Evolutionary conservation across 2,113 vertebrate species (phyloP).

Genomic region (Empidonax traillii): DNA sequence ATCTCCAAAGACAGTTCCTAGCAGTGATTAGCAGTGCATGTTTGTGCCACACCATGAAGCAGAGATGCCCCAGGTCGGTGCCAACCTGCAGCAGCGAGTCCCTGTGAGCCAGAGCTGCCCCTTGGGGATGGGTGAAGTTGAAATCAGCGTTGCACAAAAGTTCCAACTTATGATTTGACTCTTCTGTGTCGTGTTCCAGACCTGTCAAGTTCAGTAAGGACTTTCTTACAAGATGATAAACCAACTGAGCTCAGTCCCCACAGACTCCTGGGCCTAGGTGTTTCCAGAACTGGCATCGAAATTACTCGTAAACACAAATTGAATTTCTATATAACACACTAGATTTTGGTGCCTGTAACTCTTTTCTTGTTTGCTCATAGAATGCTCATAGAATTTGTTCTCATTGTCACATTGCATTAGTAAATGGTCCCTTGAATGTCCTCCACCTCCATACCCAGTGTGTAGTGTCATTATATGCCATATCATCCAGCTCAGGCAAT

Average conservation of each 20-base stretch:
- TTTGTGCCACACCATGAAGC: background rate
- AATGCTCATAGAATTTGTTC: background rate
- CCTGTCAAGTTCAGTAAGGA: background rate
- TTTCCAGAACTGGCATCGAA: background rate
- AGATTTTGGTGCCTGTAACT: background rate
- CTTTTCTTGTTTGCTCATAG: background rate
- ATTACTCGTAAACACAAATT: background rate
- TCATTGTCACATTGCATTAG: background rate
- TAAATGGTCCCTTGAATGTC: background rate
- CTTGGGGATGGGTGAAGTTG: background rate
- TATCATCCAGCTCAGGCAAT: background rate
- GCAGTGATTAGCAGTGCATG: background rate
- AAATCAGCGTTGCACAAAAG: background rate
- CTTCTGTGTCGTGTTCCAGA: background rate
- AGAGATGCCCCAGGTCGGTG: background rate
- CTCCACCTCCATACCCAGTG: background rate
- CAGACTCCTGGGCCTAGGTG: rapidly evolving
- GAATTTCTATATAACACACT: background rate
- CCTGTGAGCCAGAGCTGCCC: background rate
- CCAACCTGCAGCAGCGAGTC: background rate
- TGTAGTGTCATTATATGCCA: background rate
- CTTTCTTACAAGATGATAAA: background rate
- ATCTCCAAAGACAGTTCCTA: background rate
- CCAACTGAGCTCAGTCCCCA: background rate
- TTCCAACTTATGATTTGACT: background rate